These are phyloP conservation scores for Aplocera efformata DNA, from an alignment of 2,888 invertebrate genomes.

Conservation along the genomic window DNA sequence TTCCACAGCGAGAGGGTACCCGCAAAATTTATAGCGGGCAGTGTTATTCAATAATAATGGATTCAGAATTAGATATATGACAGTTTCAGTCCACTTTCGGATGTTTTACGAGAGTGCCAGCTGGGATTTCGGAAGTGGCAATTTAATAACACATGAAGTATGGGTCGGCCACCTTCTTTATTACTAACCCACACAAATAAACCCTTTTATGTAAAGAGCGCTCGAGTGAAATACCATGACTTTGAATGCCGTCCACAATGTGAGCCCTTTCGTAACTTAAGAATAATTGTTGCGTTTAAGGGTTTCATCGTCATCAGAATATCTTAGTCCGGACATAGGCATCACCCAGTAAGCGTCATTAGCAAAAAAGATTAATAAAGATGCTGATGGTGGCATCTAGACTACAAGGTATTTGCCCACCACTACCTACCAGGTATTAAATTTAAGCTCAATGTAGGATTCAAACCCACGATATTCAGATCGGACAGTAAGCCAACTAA, in stretches of 20 bases:
- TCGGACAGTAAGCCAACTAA: too few relatives aligned
- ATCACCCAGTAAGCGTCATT: too few relatives aligned
- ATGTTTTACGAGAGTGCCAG: slow-evolving; percentile 18
- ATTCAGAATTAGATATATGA: slow-evolving; percentile 16
- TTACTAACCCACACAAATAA: slow-evolving; percentile 11
- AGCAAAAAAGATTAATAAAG: too few relatives aligned
- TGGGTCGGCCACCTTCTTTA: slow-evolving; percentile 11
- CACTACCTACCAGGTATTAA: too few relatives aligned
- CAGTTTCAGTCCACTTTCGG: slow-evolving; percentile 17
- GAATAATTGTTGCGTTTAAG: too few relatives aligned
- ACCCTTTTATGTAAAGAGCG: slow-evolving; percentile 10
- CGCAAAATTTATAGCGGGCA: slow-evolving; percentile 10
- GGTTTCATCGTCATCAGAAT: too few relatives aligned
- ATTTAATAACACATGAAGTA: slow-evolving; percentile 18
- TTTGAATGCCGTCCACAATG: slow-evolving; percentile 14
- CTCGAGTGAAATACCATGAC: too few relatives aligned
- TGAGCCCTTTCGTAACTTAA: slow-evolving; percentile 6
- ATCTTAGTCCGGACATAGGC: too few relatives aligned
- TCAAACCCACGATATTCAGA: too few relatives aligned
- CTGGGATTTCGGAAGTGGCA: slow-evolving; percentile 17
- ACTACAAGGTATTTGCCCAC: too few relatives aligned
- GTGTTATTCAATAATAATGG: slow-evolving; percentile 13
- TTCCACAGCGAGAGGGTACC: background rate
- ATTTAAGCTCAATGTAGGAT: too few relatives aligned
- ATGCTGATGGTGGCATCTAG: too few relatives aligned